Conservation (phyloP, 2,888 invertebrate species). For the Ceriagrion tenellum region DNA sequence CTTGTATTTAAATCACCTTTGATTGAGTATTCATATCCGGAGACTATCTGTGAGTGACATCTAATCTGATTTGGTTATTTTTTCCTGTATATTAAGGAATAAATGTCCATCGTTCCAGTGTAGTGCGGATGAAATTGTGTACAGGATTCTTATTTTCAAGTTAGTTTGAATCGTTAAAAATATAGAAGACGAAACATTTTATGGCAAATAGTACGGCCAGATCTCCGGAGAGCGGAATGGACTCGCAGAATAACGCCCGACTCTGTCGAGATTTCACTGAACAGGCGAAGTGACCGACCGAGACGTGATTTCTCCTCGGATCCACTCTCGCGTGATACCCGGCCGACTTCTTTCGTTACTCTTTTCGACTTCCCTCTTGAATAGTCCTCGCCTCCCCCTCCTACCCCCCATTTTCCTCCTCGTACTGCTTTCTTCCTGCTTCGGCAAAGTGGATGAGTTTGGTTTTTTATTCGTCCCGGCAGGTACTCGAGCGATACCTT, state of each 20-base stretch:
- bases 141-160: too few species aligned
- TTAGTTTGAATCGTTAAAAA: too few species aligned
- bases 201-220: neutral
- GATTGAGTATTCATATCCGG: too few species aligned
- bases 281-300: neutral
- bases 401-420: too few species aligned
- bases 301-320: neutral
- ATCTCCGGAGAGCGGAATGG: neutral
- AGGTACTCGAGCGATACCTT: neutral
- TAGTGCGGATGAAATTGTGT: too few species aligned
- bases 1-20: too few species aligned
- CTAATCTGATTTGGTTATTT: too few species aligned
- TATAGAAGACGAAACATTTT: neutral
- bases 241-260: neutral
- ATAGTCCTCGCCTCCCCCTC: neutral
- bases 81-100: too few species aligned
- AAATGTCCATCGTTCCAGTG: too few species aligned
- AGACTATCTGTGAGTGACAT: too few species aligned
- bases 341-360: constrained; percentile 7
- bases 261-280: constrained; percentile 8
- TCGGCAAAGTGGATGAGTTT: neutral
- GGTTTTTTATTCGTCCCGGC: neutral
- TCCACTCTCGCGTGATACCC: neutral
- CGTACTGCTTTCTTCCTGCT: neutral
- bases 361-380: neutral